Percentiles rank a stretch among this genome's conserved stretches.
Conservation (phyloP, 2,113 vertebrate genomes). For the Phalacrocorax carbo region DNA sequence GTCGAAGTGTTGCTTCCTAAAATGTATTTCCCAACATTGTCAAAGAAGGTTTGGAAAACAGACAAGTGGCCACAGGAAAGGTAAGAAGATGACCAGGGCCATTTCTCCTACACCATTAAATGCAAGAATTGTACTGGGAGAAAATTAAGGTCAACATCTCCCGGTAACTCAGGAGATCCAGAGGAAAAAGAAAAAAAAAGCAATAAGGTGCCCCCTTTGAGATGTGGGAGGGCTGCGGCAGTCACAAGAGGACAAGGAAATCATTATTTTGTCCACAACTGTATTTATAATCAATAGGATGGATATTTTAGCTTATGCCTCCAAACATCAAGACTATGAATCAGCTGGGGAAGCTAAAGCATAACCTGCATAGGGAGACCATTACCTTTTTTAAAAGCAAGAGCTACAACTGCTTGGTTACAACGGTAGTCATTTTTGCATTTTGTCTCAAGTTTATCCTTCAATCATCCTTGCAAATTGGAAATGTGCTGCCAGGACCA, state of each 20-base stretch:
- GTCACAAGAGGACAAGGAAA: not conserved
- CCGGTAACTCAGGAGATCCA: not conserved
- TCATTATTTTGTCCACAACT: not conserved
- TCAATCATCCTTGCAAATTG: not conserved
- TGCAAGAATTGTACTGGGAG: not conserved
- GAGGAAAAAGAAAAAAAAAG: not conserved
- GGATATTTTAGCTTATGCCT: not conserved
- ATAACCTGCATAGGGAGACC: not conserved
- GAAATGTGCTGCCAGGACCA: slow-evolving; percentile 1
- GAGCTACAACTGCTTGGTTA: not conserved
- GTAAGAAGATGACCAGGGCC: not conserved
- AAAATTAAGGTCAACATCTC: not conserved
- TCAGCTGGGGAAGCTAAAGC: not conserved
- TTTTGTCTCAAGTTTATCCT: not conserved
- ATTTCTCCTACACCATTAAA: not conserved
- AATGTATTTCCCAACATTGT: not conserved
- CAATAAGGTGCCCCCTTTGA: not conserved
- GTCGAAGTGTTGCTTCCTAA: not conserved
- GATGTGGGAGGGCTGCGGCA: not conserved
- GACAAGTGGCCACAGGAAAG: not conserved
- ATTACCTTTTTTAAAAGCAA: not conserved
- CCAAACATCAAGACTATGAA: not conserved
- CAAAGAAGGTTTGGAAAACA: not conserved
- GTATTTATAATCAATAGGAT: not conserved
- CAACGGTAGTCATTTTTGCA: not conserved